phyloP scores from a whole-genome alignment of 2,797 vertebrate genomes.

The Pseudotriccus pelzelni region DNA sequence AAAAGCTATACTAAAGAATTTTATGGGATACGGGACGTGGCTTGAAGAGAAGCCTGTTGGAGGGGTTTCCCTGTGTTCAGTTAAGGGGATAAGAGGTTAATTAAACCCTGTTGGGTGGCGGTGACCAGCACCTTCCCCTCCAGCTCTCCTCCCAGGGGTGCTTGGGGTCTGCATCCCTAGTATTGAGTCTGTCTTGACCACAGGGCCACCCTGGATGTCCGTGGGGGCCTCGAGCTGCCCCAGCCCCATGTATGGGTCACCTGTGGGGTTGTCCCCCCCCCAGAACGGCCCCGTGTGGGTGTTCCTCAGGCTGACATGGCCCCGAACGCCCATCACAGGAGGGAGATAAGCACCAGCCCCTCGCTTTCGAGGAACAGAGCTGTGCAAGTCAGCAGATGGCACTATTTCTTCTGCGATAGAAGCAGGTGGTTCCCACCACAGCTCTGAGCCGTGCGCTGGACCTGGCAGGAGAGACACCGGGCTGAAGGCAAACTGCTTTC shows the following conservation, averaged over 20 bases:
- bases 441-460: not conserved
- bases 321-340: accelerated
- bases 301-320: not conserved
- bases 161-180: not conserved
- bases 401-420: slow-evolving; percentile 49
- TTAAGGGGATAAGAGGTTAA: not conserved
- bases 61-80: not conserved
- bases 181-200: accelerated
- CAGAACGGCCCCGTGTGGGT: accelerated
- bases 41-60: not conserved
- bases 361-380: slow-evolving; percentile 18
- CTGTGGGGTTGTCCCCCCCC: accelerated
- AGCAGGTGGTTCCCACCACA: not conserved
- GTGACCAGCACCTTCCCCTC: not conserved
- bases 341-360: not conserved
- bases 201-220: not conserved
- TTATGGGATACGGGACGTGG: too few species aligned
- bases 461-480: not conserved
- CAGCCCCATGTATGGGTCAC: not conserved
- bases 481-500: not conserved
- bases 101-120: not conserved
- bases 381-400: slow-evolving; percentile 56
- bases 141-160: not conserved
- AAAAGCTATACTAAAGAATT: not conserved
- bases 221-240: not conserved